Conservation (phyloP, 2,797 vertebrate species). For the Chromobotia macracanthus region DNA sequence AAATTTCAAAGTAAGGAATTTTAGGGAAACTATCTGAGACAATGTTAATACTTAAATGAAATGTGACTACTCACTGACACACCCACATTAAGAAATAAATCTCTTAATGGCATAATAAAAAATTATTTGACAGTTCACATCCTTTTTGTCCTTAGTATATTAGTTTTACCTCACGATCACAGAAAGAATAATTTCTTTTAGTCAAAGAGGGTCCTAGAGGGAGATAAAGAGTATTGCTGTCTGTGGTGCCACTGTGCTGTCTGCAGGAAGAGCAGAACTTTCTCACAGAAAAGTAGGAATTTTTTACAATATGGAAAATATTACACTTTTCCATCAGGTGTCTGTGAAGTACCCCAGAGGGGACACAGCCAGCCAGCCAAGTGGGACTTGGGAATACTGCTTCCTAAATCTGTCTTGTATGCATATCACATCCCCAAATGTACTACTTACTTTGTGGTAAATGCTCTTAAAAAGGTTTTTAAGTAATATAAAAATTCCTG, state of each 20-base stretch:
- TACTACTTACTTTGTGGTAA: not conserved
- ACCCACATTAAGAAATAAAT: no score
- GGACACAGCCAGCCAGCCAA: not conserved
- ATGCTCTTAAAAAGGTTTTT: not conserved
- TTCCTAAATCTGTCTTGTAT: constrained; percentile 15
- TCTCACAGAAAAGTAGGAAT: not conserved
- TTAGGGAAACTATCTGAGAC: not conserved
- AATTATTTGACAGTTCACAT: not conserved
- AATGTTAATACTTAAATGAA: not conserved
- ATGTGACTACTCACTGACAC: no score
- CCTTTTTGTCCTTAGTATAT: not conserved
- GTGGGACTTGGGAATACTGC: constrained; percentile 1
- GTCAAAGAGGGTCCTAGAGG: not conserved
- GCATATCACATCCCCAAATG: not conserved
- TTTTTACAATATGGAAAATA: constrained; percentile 6
- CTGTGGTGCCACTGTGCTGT: not conserved
- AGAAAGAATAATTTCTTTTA: constrained; percentile 1
- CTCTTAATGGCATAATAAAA: no score
- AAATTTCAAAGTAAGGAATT: not conserved
- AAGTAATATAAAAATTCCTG: constrained; percentile 1
- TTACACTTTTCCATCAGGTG: constrained; percentile 5
- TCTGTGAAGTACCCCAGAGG: not conserved
- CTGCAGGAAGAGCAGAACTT: not conserved
- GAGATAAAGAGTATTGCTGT: not conserved
- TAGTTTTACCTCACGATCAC: not conserved